Evolutionary conservation across 2,797 vertebrate species (phyloP).

Genomic region (Manis pentadactyla): DNA sequence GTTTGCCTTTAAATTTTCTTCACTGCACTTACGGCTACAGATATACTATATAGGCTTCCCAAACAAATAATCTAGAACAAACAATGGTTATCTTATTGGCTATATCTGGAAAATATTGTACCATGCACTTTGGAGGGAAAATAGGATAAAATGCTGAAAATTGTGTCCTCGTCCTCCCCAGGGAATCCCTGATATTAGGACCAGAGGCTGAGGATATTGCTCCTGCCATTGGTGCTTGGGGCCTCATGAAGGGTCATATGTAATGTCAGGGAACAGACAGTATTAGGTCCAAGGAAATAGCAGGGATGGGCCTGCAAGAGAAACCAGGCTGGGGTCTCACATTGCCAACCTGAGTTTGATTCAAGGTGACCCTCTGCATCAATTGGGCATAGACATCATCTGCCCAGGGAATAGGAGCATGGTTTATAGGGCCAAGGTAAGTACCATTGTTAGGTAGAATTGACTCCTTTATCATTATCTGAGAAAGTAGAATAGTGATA

Average conservation of each 20-base stretch:
- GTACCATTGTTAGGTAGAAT: neutral
- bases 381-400: neutral
- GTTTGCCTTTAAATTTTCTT: constrained; percentile 12
- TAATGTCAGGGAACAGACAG: neutral
- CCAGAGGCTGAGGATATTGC: neutral
- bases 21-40: neutral
- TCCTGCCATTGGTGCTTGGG: neutral
- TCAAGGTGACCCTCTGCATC: neutral
- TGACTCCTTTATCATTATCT: neutral
- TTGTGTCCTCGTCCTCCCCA: neutral
- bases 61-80: neutral
- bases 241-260: neutral
- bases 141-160: neutral
- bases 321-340: neutral
- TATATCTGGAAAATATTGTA: neutral
- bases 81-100: neutral
- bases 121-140: neutral
- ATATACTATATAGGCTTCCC: neutral
- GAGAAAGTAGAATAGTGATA: neutral
- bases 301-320: neutral
- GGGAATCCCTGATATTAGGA: neutral
- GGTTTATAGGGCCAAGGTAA: neutral
- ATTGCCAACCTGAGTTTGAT: neutral
- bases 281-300: neutral
- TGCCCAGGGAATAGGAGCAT: neutral